Conservation (phyloP, 2,888 invertebrate species). For the Trachelus tabidus region DNA sequence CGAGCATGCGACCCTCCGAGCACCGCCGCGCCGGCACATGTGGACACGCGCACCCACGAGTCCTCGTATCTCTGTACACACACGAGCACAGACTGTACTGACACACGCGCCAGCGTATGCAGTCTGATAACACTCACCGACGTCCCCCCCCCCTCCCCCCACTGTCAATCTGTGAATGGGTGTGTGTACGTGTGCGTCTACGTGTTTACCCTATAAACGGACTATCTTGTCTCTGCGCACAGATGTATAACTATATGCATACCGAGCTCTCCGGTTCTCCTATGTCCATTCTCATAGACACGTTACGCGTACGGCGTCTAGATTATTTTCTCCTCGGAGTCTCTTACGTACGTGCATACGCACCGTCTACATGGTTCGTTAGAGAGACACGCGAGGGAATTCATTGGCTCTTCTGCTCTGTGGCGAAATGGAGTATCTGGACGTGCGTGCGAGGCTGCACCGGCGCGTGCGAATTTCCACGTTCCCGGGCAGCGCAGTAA, state of each 20-base stretch:
- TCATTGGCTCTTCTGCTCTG: neutral
- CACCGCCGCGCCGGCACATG: neutral
- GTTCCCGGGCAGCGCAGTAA: constrained; percentile 35
- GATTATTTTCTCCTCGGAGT: neutral
- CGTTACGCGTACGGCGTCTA: neutral
- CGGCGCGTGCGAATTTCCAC: constrained; percentile 13
- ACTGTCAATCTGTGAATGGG: neutral
- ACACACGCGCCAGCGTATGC: neutral
- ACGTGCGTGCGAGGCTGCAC: neutral
- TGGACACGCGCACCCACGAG: constrained; percentile 17
- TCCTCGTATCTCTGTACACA: neutral
- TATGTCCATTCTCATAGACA: neutral
- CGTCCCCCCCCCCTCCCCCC: constrained; percentile 16
- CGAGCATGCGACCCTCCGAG: constrained; percentile 33
- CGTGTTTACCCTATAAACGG: neutral
- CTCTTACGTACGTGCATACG: neutral
- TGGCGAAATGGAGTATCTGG: neutral
- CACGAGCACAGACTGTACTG: neutral
- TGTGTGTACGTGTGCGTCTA: neutral
- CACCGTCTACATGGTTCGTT: neutral
- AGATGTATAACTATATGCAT: neutral
- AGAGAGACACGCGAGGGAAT: constrained; percentile 16
- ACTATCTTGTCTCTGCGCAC: neutral
- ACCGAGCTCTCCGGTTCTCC: neutral
- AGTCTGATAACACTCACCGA: constrained; percentile 7